These are phyloP conservation scores for Tupaia chinensis DNA, from an alignment of 2,113 vertebrate genomes.

Conservation along the genomic window DNA sequence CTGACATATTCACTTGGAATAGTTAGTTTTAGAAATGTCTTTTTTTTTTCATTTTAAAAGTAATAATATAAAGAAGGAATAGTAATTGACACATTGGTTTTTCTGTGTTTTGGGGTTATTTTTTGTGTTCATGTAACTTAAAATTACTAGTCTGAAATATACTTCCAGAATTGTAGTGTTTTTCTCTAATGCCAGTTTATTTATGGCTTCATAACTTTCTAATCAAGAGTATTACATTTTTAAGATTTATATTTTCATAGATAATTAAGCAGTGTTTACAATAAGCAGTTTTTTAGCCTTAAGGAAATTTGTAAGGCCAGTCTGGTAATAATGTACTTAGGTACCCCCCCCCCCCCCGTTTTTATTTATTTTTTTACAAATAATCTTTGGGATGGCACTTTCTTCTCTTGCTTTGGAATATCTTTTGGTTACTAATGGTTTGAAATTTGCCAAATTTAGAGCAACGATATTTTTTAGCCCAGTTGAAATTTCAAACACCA, in stretches of 20 bases:
- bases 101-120: neutral
- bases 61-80: constrained; percentile 17
- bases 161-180: neutral
- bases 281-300: neutral
- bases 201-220: constrained; percentile 68
- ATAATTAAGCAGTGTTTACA: constrained; percentile 20
- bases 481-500: neutral
- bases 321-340: constrained; percentile 23
- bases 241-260: constrained; percentile 50
- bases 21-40: neutral
- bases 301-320: neutral
- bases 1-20: neutral
- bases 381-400: neutral
- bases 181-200: constrained; percentile 56
- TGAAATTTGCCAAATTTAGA: constrained; percentile 18
- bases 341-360: no score
- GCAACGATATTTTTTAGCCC: neutral
- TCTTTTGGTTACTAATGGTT: constrained; percentile 41
- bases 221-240: constrained; percentile 28
- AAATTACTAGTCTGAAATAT: constrained; percentile 11
- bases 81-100: neutral
- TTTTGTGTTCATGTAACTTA: constrained; percentile 17
- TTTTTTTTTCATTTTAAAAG: constrained; percentile 8
- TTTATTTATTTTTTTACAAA: neutral
- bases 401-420: constrained; percentile 28